A percentile compares a stretch with the other conserved stretches of the same genome.
Conservation (phyloP, 2,888 invertebrate genomes). For the Sphaerophoria taeniata region DNA sequence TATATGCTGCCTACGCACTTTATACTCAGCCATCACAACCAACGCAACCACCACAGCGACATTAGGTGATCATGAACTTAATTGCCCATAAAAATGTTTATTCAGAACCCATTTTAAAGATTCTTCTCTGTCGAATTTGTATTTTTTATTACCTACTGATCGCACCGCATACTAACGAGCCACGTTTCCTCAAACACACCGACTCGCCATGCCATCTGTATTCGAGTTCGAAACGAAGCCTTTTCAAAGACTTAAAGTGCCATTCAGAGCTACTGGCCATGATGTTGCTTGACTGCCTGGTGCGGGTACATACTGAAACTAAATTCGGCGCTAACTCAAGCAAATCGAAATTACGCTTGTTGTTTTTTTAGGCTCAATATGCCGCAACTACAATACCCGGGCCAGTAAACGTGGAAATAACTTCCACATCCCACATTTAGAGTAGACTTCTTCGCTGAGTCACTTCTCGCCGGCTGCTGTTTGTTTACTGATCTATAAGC, state of each 20-base stretch:
- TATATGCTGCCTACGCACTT: no score
- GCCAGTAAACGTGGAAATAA: constrained; percentile 33
- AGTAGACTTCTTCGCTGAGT: constrained; percentile 27
- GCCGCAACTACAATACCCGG: no score
- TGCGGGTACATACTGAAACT: constrained; percentile 26
- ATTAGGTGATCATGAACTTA: constrained; percentile 49
- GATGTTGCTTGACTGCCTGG: no score
- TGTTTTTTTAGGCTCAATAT: no score
- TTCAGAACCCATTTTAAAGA: constrained; percentile 11
- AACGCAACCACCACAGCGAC: background rate
- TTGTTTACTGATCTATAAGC: constrained; percentile 15
- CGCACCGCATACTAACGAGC: constrained; percentile 43
- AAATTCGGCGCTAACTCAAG: constrained; percentile 61
- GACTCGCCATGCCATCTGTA: no score
- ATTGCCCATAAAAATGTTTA: constrained; percentile 56
- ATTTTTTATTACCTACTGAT: constrained; percentile 21
- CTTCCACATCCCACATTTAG: background rate
- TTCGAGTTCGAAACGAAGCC: no score
- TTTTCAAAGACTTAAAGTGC: constrained; percentile 23
- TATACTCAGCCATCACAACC: background rate
- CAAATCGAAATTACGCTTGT: constrained; percentile 56
- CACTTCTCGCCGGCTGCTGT: background rate
- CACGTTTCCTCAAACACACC: background rate
- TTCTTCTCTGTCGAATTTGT: constrained; percentile 11
- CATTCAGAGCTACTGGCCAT: constrained; percentile 24